Evolutionary conservation across 2,797 vertebrate species (phyloP), one percentile per base, ranked within the genome.

Genomic region (Oreortyx pictus): DNA sequence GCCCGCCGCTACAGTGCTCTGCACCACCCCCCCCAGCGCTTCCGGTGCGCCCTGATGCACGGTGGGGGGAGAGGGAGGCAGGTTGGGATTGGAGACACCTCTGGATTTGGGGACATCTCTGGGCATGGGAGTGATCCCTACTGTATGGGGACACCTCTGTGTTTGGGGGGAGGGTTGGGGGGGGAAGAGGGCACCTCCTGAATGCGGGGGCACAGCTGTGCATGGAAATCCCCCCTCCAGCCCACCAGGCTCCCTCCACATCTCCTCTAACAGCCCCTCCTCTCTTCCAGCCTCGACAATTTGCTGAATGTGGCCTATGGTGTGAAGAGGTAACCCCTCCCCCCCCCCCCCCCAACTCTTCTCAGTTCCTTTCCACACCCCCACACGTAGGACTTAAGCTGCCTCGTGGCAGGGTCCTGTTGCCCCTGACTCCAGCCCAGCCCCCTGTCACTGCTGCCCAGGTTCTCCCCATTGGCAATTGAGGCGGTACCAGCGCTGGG

Each of bases 291-390:
- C 98, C 98, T 99, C 97, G 99, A 99, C 99, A 99, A 99, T 98
- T 98, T 99, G 98, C 98, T 99, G 98, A 99, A 99, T 97, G 98
- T 98, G 98, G 99, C 98, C 97, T 99, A 99, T 91, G 99, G 99
- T 97, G 98, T 99, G 97, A 99, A 99, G 98, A 99, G 99, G 99
- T 99, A 99, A 99, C 1, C 8, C n/a, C n/a, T n/a, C n/a, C n/a
- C n/a, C 6, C 6, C 17, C 22, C 17, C 14, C 33, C 10, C 25
- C 25, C 31, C 6, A 9, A 17, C n/a, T n/a, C 46, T 47, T 47
- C 6, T 47, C 11, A 13, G 22, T 47, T 23, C 46, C 20, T 12
- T 43, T 43, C 15, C 43, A 17, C 43, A 17, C 43, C 43, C 43
- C 16, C 43, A 43, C 15, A 43, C 15, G 43, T 17, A 43, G 43